Evolutionary conservation across 1,140 invertebrate genomes (phyloP).

Genomic region (Eriocheir sinensis): DNA sequence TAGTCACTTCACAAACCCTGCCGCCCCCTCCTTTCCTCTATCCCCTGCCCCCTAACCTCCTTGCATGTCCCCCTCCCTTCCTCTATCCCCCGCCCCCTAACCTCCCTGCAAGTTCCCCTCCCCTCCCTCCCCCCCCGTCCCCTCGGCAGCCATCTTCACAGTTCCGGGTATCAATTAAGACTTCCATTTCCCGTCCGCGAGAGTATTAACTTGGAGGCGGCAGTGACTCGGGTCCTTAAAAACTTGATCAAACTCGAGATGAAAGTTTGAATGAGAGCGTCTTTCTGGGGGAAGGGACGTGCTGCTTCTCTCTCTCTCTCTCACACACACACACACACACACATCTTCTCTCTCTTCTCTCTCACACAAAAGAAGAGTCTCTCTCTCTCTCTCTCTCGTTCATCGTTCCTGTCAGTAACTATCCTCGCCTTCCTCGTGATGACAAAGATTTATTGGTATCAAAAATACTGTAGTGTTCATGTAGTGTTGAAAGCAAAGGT

Average conservation of each 20-base stretch:
- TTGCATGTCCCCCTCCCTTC: background rate
- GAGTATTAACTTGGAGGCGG: background rate
- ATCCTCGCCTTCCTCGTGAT: no score
- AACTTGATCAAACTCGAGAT: background rate
- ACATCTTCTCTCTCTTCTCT: constrained; percentile 48
- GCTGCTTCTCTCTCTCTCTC: constrained; percentile 20
- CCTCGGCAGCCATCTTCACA: background rate
- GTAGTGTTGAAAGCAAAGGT: no score
- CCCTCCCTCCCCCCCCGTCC: background rate
- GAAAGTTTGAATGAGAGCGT: constrained; percentile 24
- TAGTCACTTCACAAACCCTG: background rate
- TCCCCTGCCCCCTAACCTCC: background rate
- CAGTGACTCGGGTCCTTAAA: background rate
- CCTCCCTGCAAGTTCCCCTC: background rate
- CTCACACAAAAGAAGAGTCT: background rate
- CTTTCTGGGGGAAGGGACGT: background rate
- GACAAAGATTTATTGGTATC: no score
- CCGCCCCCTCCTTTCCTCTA: background rate
- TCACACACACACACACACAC: constrained; percentile 16
- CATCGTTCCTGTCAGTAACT: background rate
- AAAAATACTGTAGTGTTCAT: no score
- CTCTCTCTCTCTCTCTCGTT: background rate
- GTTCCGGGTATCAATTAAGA: background rate
- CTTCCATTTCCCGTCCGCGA: background rate
- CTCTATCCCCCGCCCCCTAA: background rate